phyloP scores from a whole-genome alignment of 2,113 vertebrate genomes.

The Montifringilla adamsi region DNA sequence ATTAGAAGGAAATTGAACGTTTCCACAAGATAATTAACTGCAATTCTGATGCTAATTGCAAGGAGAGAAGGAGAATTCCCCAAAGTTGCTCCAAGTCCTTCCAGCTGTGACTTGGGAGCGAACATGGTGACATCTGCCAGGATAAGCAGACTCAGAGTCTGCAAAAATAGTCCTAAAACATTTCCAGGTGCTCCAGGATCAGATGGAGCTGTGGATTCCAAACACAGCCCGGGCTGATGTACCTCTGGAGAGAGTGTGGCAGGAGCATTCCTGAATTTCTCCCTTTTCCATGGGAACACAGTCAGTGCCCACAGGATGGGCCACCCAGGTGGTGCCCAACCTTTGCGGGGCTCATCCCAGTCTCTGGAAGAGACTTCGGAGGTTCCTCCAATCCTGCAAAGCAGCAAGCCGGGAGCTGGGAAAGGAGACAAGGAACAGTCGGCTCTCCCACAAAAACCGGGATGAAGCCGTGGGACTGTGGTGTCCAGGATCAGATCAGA shows the following conservation, averaged over 20 bases:
- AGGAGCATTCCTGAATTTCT: background rate
- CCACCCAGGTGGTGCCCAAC: background rate
- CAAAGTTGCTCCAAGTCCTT: background rate
- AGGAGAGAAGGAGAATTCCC: background rate
- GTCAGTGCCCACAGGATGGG: background rate
- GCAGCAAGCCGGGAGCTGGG: background rate
- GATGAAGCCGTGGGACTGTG: background rate
- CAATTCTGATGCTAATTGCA: background rate
- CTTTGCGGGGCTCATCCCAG: background rate
- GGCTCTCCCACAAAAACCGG: fast-evolving
- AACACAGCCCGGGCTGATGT: fast-evolving
- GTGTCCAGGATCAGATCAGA: background rate
- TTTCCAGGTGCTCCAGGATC: background rate
- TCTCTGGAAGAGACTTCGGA: background rate
- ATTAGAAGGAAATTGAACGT: background rate
- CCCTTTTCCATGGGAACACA: background rate
- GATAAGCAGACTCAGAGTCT: background rate
- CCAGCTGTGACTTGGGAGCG: background rate
- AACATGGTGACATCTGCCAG: background rate
- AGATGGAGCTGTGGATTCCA: background rate
- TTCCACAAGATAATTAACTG: background rate
- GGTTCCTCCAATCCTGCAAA: background rate
- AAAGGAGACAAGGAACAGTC: background rate
- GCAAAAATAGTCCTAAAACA: background rate
- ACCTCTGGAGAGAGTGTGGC: background rate